Percentiles rank a stretch among this genome's conserved stretches.
These are phyloP conservation scores for Bombus pyrosoma DNA, from an alignment of 1,140 invertebrate species.

Conservation along the genomic window DNA sequence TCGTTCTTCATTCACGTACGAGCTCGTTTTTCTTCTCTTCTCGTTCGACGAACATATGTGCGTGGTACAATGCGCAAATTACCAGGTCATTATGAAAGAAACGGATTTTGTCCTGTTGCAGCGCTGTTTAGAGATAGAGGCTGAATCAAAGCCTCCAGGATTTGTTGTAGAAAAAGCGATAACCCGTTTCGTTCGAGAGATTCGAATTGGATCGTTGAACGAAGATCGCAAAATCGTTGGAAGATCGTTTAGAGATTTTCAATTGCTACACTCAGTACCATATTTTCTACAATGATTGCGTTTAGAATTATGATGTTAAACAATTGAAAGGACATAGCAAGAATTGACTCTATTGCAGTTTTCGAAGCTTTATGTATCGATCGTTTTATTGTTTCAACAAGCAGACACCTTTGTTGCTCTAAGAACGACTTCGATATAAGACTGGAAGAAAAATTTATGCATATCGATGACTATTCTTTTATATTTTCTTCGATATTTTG, in stretches of 20 bases:
- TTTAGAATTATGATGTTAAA: no score
- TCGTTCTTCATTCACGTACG: background rate
- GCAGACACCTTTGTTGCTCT: background rate
- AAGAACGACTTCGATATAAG: background rate
- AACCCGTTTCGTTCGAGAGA: background rate
- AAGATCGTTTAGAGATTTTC: background rate
- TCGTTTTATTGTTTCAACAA: background rate
- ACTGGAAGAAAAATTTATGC: background rate
- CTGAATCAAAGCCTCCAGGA: background rate
- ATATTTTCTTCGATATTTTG: background rate
- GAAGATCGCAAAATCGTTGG: background rate
- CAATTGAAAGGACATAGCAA: no score
- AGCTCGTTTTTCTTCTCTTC: background rate
- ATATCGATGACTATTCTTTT: background rate
- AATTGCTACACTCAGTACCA: background rate
- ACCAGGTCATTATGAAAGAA: no score
- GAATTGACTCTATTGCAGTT: no score
- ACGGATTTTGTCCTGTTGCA: background rate
- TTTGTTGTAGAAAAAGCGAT: background rate
- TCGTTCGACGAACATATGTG: background rate
- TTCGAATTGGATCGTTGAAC: background rate
- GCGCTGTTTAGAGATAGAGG: background rate
- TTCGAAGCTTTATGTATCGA: no score
- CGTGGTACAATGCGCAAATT: background rate
- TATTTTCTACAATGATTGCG: background rate